These are phyloP conservation scores for Euglossa dilemma DNA, from an alignment of 1,140 invertebrate genomes.

Conservation along the genomic window DNA sequence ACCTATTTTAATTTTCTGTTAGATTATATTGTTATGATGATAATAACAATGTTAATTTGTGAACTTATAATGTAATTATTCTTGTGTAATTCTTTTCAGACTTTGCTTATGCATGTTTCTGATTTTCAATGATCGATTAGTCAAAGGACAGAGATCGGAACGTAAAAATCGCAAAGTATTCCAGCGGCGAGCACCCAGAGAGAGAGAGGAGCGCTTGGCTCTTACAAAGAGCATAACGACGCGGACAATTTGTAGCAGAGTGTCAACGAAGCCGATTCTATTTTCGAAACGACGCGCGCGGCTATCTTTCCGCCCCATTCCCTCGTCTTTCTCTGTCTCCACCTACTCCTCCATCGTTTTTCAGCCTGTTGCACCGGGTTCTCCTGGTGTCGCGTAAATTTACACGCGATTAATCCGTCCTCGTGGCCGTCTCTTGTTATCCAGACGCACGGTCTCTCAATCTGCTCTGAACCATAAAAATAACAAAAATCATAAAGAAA, in stretches of 20 bases:
- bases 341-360: conserved; percentile 38
- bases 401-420: conserved; percentile 52
- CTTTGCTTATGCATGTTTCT: not conserved
- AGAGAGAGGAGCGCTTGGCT: conserved; percentile 64
- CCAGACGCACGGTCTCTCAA: conserved; percentile 30
- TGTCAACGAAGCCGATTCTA: conserved; percentile 81
- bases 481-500: not conserved
- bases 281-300: conserved; percentile 72
- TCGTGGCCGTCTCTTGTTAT: conserved; percentile 52
- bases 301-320: conserved; percentile 57
- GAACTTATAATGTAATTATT: not conserved
- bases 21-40: not conserved
- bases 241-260: conserved; percentile 81
- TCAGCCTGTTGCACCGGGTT: conserved; percentile 22
- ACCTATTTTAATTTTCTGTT: not conserved
- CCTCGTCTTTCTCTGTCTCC: conserved; percentile 40
- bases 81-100: not conserved
- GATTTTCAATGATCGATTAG: not conserved
- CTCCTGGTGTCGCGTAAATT: conserved; percentile 50
- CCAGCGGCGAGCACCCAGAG: conserved; percentile 25
- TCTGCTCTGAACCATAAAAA: conserved; percentile 13
- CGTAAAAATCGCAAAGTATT: conserved; percentile 11
- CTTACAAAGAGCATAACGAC: conserved; percentile 75
- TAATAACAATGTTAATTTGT: not conserved
- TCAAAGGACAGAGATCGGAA: not conserved